Percentiles rank a stretch among this genome's conserved stretches.
Conservation (phyloP, 2,113 vertebrate species). For the Sander lucioperca region DNA sequence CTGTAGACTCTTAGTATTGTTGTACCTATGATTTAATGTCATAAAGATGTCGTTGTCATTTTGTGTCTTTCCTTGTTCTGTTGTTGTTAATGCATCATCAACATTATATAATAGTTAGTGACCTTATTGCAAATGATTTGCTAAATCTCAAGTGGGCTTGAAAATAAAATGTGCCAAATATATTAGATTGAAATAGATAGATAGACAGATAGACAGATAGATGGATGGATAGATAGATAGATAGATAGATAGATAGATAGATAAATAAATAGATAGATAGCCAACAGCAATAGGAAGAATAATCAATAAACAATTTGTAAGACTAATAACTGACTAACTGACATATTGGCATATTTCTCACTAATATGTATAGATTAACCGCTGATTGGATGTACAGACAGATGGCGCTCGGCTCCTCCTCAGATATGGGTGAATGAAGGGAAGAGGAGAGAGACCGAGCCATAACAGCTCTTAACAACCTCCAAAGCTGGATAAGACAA, state of each 20-base stretch:
- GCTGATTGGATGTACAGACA: constrained; percentile 8
- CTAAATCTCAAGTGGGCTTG: background rate
- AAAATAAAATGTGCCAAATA: background rate
- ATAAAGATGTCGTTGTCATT: background rate
- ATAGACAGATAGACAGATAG: background rate
- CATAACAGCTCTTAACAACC: constrained; percentile 38
- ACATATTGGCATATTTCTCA: constrained; percentile 8
- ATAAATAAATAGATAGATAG: background rate
- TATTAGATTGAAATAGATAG: background rate
- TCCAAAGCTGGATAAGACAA: constrained; percentile 53
- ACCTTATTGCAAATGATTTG: background rate
- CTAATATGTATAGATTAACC: background rate
- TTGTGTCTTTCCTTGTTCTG: background rate
- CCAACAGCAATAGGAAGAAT: background rate
- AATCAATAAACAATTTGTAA: constrained; percentile 16
- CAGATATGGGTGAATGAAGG: background rate
- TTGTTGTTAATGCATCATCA: background rate
- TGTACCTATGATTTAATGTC: background rate
- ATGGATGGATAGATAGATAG: background rate
- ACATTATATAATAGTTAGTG: background rate
- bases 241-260: too few relatives aligned
- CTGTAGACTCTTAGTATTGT: background rate
- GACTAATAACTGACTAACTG: background rate
- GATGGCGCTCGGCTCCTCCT: constrained; percentile 6
- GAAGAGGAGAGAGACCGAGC: constrained; percentile 1